Conservation (phyloP, 2,797 vertebrate genomes). For the Paedocypris micromegethes region DNA sequence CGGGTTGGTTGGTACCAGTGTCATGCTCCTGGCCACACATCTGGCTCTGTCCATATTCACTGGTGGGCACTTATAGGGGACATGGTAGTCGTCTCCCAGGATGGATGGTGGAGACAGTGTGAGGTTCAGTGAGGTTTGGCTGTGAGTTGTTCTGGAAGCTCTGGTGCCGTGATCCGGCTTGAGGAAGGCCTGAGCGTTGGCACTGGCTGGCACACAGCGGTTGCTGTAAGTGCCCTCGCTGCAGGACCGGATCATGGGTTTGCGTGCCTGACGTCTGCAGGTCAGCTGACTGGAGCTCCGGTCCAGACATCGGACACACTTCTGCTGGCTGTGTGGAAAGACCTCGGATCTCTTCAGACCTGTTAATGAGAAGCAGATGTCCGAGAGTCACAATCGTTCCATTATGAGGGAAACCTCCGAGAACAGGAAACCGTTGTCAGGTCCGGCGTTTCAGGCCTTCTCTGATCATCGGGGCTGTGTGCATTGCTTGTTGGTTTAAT, state of each 20-base stretch:
- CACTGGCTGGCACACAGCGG: conserved; percentile 45
- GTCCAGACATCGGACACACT: conserved; percentile 69
- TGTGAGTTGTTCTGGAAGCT: conserved; percentile 50
- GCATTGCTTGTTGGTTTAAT: too few species aligned
- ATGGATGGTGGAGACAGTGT: conserved; percentile 56
- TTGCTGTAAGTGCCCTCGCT: conserved; percentile 78
- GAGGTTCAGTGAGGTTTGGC: conserved; percentile 52
- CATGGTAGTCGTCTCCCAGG: conserved; percentile 55
- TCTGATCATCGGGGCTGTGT: too few species aligned
- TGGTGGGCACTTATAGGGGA: conserved; percentile 58
- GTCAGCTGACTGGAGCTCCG: conserved; percentile 56
- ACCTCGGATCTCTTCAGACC: conserved; percentile 67
- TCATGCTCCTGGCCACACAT: conserved; percentile 66
- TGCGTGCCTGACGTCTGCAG: conserved; percentile 60
- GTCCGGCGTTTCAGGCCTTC: too few species aligned
- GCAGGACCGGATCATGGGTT: conserved; percentile 82
- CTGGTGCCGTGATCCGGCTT: conserved; percentile 54
- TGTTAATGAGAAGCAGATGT: conserved; percentile 43
- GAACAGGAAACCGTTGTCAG: too few species aligned
- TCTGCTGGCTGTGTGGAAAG: conserved; percentile 73
- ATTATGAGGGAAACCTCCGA: too few species aligned
- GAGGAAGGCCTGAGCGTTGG: conserved; percentile 45
- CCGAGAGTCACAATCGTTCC: too few species aligned
- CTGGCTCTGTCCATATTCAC: conserved; percentile 63
- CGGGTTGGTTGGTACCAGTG: conserved; percentile 63